Evolutionary conservation across 2,797 vertebrate genomes (phyloP).

Genomic region (Pseudopleuronectes americanus): DNA sequence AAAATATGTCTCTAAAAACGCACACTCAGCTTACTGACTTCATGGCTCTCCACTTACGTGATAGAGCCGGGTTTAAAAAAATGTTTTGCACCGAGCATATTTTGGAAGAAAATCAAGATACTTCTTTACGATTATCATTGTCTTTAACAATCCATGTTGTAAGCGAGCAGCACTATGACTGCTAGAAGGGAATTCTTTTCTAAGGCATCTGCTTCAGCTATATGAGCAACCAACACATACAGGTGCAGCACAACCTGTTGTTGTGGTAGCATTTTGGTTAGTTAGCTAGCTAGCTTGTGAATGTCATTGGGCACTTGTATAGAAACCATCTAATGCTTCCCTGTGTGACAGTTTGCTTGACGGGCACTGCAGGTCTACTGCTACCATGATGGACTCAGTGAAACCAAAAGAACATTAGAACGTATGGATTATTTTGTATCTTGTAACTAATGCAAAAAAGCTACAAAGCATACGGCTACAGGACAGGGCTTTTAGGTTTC

Average conservation of each 20-base stretch:
- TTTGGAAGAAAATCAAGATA: not conserved
- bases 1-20: too few species aligned
- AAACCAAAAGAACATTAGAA: not conserved
- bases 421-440: conserved; percentile 6
- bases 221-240: not conserved
- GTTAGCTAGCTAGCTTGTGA: conserved; percentile 41
- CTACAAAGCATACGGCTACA: conserved; percentile 41
- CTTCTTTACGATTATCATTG: not conserved
- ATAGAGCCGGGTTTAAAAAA: conserved; percentile 1
- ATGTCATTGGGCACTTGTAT: conserved; percentile 46
- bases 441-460: conserved; percentile 7
- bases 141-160: conserved; percentile 4
- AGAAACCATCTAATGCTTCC: conserved; percentile 14
- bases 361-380: not conserved
- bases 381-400: not conserved
- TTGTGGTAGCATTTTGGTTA: conserved; percentile 51
- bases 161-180: not conserved
- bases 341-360: not conserved
- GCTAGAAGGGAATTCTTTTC: conserved; percentile 12
- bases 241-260: conserved; percentile 10
- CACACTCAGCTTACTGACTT: too few species aligned
- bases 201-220: conserved; percentile 48
- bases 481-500: not conserved
- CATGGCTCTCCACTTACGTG: too few species aligned
- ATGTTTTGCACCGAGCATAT: not conserved